Evolutionary conservation across 2,888 invertebrate genomes (phyloP), one percentile per base, ranked within the genome.

Genomic region (Exephanes ischioxanthus): DNA sequence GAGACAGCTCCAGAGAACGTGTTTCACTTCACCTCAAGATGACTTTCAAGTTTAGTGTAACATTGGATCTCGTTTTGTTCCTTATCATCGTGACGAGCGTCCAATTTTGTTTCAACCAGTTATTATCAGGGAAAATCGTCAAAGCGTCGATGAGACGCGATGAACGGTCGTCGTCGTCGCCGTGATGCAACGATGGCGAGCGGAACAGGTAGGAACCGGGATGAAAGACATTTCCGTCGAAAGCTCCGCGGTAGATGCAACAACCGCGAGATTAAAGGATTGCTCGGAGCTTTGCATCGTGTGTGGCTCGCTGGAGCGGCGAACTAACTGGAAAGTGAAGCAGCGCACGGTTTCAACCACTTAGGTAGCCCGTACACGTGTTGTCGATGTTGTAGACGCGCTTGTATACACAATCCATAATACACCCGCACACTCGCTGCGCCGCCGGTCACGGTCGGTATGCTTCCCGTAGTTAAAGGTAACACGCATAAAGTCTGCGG

Each of bases 211-310:
- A 11, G 58, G 6, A 14, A 26, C 22, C 22, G 22, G 3, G 58
- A 70, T 37, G 70, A 79, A 71, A 19, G 30, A 51, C 33, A 30
- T 75, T 68, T 75, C 51, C 37, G 48, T 41, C 61, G 45, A 76
- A 80, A 72, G 67, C 48, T 68, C 66, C 22, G 41, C 77, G 58
- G 41, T 71, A 22, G 67, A 55, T 53, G 66, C 67, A 73, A 81
- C 63, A 85, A 81, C 51, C 55, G 58, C 16, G 41, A 75, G 81
- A 85, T 85, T 81, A 85, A 81, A 81, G 81, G 81, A 78, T 85
- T 61, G 53, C 51, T 66, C 53, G n/a, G 66, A 80, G 80, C 77
- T 75, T 68, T 70, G 68, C 76, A 71, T 67, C 33, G 55, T 58
- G 58, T 11, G 22, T 22, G 58, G 58, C 22, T 48, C 16, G 33